Base-by-base conservation (phyloP, 1,140 invertebrate genomes). In the Drosophila pseudoananassae region DNA sequence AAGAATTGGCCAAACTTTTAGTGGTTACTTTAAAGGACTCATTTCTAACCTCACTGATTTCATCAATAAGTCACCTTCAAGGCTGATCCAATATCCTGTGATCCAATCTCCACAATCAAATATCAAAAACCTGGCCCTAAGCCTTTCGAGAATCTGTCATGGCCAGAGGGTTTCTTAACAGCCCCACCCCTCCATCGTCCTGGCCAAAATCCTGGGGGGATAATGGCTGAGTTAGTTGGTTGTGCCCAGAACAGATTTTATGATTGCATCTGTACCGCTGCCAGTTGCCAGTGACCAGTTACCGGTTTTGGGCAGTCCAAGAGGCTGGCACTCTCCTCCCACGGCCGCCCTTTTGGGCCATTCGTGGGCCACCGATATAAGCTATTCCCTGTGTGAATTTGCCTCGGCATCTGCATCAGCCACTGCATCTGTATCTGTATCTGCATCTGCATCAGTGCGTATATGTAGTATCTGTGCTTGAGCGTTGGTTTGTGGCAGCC, bases 121-220 rank as follows among this genome's bases (percentile, higher is more conserved):
- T 27, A 7, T n/a, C 27, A 17, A 25, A 54, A 12, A 8, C 17
- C 29, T 36, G 14, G 27, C 46, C 46, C 51, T 63, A 31, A 65
- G 49, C 15, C 69, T 59, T 53, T 61, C 53, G 55, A 71, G 58
- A 80, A 84, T 79, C 79, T 79, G 76, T 84, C 80, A 84, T 64
- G 72, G 53, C 58, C 71, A 78, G 68, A 68, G 69, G 74, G 74
- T 64, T 50, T 65, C 36, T 27, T n/a, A 10, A 2, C 15, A 1
- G 9, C 17, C 9, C 43, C 40, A 15, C 15, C 40, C 8, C 2
- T 45, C 9, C 4, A 2, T 0, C 20, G 20, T 14, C 58, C 31
- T 15, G 40, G 6, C 45, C 31, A 3, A 15, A 43, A 17, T 47
- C 46, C 57, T 31, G 31, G 43, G 64, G 65, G 63, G 29, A 49